Evolutionary conservation across 1,140 invertebrate genomes (phyloP), one percentile per base, ranked within the genome.

Genomic region (Pentalonia nigronervosa): DNA sequence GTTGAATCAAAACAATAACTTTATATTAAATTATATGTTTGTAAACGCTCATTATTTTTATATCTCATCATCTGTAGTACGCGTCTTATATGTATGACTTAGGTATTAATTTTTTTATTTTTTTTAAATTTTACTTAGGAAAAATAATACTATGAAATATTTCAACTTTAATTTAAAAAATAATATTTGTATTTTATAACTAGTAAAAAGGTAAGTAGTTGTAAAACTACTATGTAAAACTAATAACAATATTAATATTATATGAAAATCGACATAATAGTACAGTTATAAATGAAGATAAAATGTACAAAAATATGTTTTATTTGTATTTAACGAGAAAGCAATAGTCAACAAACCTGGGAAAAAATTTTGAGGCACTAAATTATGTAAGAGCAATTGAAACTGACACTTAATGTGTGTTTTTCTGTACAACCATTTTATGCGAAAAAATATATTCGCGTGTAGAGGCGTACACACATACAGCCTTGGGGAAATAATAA

Each of bases 351-450:
- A 89, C 47, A 48, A 88, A 20, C 50, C 9, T 9, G 50, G 50
- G 23, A 0, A 17, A 89, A 90, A 67, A 30, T 90, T 45, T n/a
- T 45, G 1, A 45, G 56, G 53, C 25, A n/a, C 89, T 30, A 45
- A 41, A 67, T 90, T 90, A 90, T 41, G 53, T 41, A 41, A 67
- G 56, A 67, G 53, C 89, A 67, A 90, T 90, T 90, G 53, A 90
- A 90, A 60, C 89, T 67, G 89, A 90, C 89, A 67, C 25, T 67
- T 90, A 67, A 90, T 90, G 56, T 90, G 89, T 67, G 89, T 90
- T 90, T 67, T 90, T 90, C 89, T 30, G 53, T 90, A 67, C 53
- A 67, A 90, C 23, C 36, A 8, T 90, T 67, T 60, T 90, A 90
- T 67, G 36, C 36, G 53, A 90, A 90, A 60, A n/a, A 90, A 56